Evolutionary conservation across 2,888 invertebrate genomes (phyloP), one percentile per base, ranked within the genome.

Genomic region (Trichogramma dendrolimi): DNA sequence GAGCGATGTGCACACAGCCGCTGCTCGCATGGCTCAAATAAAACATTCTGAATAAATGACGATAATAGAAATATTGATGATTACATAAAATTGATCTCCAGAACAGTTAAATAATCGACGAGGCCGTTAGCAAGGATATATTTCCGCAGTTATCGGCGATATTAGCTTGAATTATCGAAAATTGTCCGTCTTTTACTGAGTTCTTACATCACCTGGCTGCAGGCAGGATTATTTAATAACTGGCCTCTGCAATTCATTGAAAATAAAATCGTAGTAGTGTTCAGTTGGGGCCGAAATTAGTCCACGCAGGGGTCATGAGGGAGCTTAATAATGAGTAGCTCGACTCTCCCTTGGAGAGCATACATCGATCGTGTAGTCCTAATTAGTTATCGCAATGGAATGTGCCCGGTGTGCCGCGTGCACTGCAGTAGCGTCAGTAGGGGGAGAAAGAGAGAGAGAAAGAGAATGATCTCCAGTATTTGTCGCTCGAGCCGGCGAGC

Each of bases 311-410:
- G 61, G 48, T 40, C 54, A 6, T 7, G 52, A 50, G 62, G 63
- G 61, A 67, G 72, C 73, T 75, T 72, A 75, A 73, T 75, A 74
- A 75, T 73, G 72, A 71, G 69, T 68, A 53, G 56, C 57, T 50
- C 43, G 43, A 40, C 65, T 68, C 66, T 61, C 67, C 64, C 70
- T 63, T 70, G 47, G 61, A 71, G 70, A 70, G 70, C 62, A 69
- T 41, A 67, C 72, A 74, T 75, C 72, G 73, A 75, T 75, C 71
- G 67, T 70, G 57, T 64, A 63, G 67, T 63, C 67, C 68, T 74
- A 73, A 75, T 75, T 75, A 75, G 74, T 75, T 75, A 73, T 64
- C 55, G 56, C 49, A 43, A 58, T 11, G 50, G 6, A 49, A 55
- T 48, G 52, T 50, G 42, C 44, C 49, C n/a, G 5, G 41, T 41